Evolutionary conservation across 2,113 vertebrate species (phyloP), one percentile per base, ranked within the genome.

Genomic region (Pavo muticus): DNA sequence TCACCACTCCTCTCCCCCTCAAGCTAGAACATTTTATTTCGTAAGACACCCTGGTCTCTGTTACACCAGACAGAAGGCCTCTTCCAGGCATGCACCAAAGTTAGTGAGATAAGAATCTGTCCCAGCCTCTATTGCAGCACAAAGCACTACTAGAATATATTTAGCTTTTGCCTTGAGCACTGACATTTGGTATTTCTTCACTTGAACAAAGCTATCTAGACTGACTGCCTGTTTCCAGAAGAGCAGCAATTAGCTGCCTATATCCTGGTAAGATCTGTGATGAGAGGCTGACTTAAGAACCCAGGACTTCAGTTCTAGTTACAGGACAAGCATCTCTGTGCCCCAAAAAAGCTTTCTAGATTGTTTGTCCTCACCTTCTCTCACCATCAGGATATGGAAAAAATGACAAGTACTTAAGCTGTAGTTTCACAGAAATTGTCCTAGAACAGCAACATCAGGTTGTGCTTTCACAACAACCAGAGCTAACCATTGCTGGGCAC

Each of bases 21-120:
- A 73, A 81, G 20, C 40, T 89, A 74, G 48, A 80, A 88, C 87
- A 70, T 23, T 48, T 76, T 61, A 69, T 91, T 88, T 91, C 67
- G 63, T 30, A 70, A 70, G 65, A 67, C 9, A 84, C 4, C 23
- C 21, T 21, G 23, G 14, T 84, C 61, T 45, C 52, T 56, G 4
- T 85, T 75, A 68, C 64, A 89, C 4, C 65, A 73, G 47, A 54
- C 1, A 67, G 23, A 88, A 83, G 40, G 40, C 29, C 30, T 69
- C 56, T 27, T 75, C 50, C 69, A 73, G 48, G 47, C 50, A 73
- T 14, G 6, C 27, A 76, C 23, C 72, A 92, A 48, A 88, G 37
- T 25, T 42, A 86, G 3, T 15, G 37, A 94, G 54, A 59, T 27
- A 83, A 74, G 45, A 92, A 84, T 81, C n/a, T 77, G 39, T 45